phyloP scores from a whole-genome alignment of 2,113 vertebrate genomes.

The Orcinus orca region DNA sequence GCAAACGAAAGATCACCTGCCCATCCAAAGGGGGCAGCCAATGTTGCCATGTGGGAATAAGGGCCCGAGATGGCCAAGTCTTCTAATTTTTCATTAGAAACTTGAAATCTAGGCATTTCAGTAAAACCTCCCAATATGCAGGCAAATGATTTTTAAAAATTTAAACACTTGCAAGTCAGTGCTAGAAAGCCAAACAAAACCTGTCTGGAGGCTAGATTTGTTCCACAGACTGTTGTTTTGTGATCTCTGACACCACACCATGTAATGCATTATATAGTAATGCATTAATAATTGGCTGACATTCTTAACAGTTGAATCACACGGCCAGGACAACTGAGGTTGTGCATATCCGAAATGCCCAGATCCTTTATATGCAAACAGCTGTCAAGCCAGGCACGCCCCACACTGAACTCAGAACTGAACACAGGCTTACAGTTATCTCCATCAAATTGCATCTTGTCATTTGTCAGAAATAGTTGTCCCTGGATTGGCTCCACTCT shows the following conservation, averaged over 20 bases:
- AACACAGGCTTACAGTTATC: not conserved
- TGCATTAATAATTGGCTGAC: not conserved
- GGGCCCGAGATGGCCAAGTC: not conserved
- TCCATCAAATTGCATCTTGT: not conserved
- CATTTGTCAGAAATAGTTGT: not conserved
- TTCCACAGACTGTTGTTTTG: not conserved
- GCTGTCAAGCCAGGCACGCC: not conserved
- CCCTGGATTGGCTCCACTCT: not conserved
- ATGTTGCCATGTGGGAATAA: not conserved
- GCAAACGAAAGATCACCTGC: not conserved
- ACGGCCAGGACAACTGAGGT: not conserved
- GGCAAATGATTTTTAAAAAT: not conserved
- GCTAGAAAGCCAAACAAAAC: constrained; percentile 5
- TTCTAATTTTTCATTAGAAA: not conserved
- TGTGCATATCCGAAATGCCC: not conserved
- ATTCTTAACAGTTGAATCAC: not conserved
- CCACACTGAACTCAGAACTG: not conserved
- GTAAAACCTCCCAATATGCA: not conserved
- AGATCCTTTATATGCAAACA: not conserved
- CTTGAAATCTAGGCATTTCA: not conserved
- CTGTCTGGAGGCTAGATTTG: not conserved
- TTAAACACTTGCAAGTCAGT: not conserved
- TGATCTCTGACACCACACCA: not conserved
- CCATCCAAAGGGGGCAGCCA: not conserved
- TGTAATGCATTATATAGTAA: not conserved